A percentile compares a stretch with the other conserved stretches of the same genome.
Conservation (phyloP, 2,797 vertebrate species). For the Danio choprae region DNA sequence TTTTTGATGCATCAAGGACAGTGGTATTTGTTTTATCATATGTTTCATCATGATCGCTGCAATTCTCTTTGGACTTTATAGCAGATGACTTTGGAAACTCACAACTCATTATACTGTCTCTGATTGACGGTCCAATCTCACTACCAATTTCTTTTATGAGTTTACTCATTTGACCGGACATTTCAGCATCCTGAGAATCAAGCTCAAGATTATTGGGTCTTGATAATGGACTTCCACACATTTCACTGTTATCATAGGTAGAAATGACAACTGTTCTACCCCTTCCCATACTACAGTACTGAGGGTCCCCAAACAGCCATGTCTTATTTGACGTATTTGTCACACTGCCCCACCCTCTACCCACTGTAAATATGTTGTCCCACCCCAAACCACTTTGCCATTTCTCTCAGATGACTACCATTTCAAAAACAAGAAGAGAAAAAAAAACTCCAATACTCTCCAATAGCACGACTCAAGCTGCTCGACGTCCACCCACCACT, state of each 20-base stretch:
- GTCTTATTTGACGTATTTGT: neutral
- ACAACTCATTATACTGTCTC: neutral
- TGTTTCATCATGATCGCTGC: neutral
- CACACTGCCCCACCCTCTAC: too few relatives aligned
- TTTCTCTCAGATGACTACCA: too few relatives aligned
- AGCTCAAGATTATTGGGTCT: neutral
- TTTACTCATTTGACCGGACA: slow-evolving; percentile 4
- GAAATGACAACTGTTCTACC: neutral
- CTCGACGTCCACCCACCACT: too few relatives aligned
- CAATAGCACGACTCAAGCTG: too few relatives aligned
- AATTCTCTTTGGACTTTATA: neutral
- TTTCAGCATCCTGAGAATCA: neutral
- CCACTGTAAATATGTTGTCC: too few relatives aligned
- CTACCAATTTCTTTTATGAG: slow-evolving; percentile 2
- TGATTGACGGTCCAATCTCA: slow-evolving; percentile 9
- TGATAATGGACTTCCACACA: neutral
- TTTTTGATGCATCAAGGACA: slow-evolving; percentile 32
- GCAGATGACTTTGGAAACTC: neutral
- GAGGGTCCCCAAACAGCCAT: neutral
- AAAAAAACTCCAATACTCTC: too few relatives aligned
- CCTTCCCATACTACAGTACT: neutral
- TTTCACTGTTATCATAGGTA: neutral
- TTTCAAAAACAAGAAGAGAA: too few relatives aligned
- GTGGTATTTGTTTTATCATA: neutral
- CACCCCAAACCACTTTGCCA: too few relatives aligned